Conservation (phyloP, 37 sponge, comb jelly and placozoan species). For the Agelas oroides region DNA sequence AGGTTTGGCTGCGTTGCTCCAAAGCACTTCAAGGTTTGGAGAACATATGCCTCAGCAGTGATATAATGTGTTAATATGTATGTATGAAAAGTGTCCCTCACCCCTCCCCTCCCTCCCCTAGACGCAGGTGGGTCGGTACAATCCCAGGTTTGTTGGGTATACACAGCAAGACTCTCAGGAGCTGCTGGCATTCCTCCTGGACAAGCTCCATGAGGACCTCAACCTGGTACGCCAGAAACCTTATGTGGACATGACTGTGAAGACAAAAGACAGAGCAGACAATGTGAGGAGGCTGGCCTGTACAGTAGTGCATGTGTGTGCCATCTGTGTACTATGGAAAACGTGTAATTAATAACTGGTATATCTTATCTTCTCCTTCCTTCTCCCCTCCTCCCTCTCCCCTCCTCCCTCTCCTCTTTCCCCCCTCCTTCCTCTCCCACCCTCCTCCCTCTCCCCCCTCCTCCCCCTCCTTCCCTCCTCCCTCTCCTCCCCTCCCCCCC, state of each 20-base stretch:
- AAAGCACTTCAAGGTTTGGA: constrained; percentile 85
- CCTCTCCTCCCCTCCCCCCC: background rate
- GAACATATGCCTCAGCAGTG: too few species aligned
- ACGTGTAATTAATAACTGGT: too few species aligned
- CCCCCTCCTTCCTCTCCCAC: background rate
- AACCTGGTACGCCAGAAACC: constrained; percentile 88
- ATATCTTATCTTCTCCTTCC: background rate
- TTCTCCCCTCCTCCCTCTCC: background rate
- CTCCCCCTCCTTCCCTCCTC: background rate
- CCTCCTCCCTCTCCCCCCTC: background rate
- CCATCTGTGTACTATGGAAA: too few species aligned
- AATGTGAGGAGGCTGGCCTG: constrained; percentile 61
- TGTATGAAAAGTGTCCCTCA: too few species aligned
- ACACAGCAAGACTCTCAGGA: constrained; percentile 95
- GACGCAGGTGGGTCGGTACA: constrained; percentile 80
- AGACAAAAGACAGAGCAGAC: constrained; percentile 59
- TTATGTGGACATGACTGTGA: constrained; percentile 86
- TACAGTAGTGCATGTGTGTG: too few species aligned
- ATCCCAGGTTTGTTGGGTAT: constrained; percentile 91
- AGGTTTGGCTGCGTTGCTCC: constrained; percentile 75
- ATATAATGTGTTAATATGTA: too few species aligned
- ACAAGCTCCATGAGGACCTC: constrained; percentile 94
- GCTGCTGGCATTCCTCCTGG: constrained; percentile 92
- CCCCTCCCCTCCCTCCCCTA: background rate
- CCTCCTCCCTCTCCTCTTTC: too few species aligned